Evolutionary conservation across 2,113 vertebrate species (phyloP), one percentile per base, ranked within the genome.

Genomic region (Gobius niger): DNA sequence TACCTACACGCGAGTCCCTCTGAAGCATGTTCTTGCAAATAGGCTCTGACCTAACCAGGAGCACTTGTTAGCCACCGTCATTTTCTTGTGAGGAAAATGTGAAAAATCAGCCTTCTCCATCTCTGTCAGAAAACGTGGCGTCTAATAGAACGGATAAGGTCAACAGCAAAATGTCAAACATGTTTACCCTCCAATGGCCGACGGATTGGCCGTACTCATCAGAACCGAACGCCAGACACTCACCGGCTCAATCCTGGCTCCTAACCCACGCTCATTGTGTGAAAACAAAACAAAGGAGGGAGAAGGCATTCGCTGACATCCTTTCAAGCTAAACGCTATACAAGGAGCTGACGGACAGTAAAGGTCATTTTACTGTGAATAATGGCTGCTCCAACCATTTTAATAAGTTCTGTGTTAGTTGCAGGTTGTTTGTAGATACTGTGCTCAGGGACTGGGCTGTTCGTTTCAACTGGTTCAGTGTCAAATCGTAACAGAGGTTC

Each of bases 111-210:
- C 67, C 76, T 75, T 82, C 83, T 89, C 79, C 75, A 75, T 86
- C 86, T 87, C 69, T 83, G 85, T 85, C 89, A 85, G 73, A 82
- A 78, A 90, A 81, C 80, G 82, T 82, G 72, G 70, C 49, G 73
- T 68, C 66, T 80, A 89, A 86, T 86, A 72, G 80, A 88, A 77
- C 18, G 82, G 57, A 78, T 78, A 92, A 91, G 91, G 75, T 91
- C 91, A 92, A 81, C 53, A 53, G 73, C 81, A 90, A 90, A 90
- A 91, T 90, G 75, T 88, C 82, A 86, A 77, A 72, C 67, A 7
- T 91, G 80, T 92, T 93, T 84, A 85, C 79, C 78, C 81, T 85
- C 82, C 81, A 82, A 73, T 88, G 76, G 70, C 65, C 84, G 75
- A 82, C 67, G 49, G 61, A 81, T 84, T 82, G 83, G 77, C 63